These are phyloP conservation scores for Zaprionus nigranus DNA, from an alignment of 1,140 invertebrate species.

Conservation along the genomic window DNA sequence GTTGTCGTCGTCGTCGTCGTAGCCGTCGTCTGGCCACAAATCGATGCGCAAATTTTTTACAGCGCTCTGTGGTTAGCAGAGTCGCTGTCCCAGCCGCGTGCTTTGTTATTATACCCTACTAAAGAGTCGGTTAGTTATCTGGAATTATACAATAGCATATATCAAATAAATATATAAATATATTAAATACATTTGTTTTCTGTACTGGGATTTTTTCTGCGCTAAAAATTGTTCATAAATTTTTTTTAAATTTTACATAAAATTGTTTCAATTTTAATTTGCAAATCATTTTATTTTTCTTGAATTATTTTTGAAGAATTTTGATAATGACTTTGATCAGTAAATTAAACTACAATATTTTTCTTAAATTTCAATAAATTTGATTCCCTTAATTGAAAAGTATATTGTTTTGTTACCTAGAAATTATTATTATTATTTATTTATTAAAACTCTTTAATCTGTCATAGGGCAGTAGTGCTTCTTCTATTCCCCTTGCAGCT, in stretches of 20 bases:
- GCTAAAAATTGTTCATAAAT: too few species aligned
- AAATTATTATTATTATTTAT: too few species aligned
- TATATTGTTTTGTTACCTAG: not conserved
- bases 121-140: not conserved
- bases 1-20: slow-evolving; percentile 50
- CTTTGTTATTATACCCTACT: slow-evolving; percentile 30
- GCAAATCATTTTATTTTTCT: not conserved
- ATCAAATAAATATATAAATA: too few species aligned
- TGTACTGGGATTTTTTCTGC: too few species aligned
- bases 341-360: not conserved
- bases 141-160: too few species aligned
- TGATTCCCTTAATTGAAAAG: not conserved
- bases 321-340: too few species aligned
- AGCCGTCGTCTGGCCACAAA: slow-evolving; percentile 70
- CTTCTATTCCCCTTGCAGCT: slow-evolving; percentile 3
- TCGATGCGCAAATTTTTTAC: slow-evolving; percentile 81
- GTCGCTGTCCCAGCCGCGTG: slow-evolving; percentile 26
- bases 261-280: not conserved
- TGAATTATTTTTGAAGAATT: too few species aligned
- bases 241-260: too few species aligned
- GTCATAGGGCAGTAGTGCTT: slow-evolving; percentile 31
- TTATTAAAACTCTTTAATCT: not conserved
- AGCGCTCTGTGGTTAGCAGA: slow-evolving; percentile 68
- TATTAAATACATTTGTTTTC: too few species aligned
- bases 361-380: not conserved